A percentile compares a stretch with the other conserved stretches of the same genome.
These are phyloP conservation scores for Protosalanx chinensis DNA, from an alignment of 2,797 vertebrate species.

Conservation along the genomic window DNA sequence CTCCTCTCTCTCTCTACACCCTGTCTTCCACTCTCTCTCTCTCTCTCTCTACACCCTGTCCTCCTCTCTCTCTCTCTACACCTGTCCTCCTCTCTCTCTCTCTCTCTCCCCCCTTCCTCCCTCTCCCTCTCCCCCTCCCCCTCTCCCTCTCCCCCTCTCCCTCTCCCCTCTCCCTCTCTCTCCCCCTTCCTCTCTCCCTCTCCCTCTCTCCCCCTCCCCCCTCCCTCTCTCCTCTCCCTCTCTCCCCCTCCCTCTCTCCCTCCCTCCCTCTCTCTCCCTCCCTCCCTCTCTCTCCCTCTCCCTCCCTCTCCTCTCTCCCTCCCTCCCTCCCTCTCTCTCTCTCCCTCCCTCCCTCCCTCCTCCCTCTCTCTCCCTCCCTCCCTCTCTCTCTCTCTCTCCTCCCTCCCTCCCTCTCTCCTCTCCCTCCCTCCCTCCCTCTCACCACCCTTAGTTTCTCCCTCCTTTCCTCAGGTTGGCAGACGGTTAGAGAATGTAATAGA, in stretches of 20 bases:
- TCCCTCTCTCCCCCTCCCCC: neutral
- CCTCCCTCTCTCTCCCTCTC: too few species aligned
- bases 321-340: neutral
- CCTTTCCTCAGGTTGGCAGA: constrained; percentile 17
- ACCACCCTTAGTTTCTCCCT: neutral
- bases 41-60: constrained; percentile 1
- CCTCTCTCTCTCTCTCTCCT: neutral
- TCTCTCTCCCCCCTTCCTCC: neutral
- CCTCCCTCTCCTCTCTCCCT: constrained; percentile 12
- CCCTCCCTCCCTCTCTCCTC: neutral
- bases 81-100: constrained; percentile 4
- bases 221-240: too few species aligned
- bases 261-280: constrained; percentile 8
- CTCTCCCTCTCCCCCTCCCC: too few species aligned
- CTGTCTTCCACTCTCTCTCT: constrained; percentile 7
- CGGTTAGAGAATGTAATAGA: constrained; percentile 21
- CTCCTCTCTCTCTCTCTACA: constrained; percentile 33
- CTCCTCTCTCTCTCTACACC: too few species aligned
- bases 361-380: neutral
- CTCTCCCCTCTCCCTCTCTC: too few species aligned
- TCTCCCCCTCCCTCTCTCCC: constrained; percentile 9
- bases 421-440: neutral
- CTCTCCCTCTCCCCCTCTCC: constrained; percentile 1
- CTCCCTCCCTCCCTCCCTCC: too few species aligned
- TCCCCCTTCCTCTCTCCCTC: constrained; percentile 18